Percentiles rank a stretch among this genome's conserved stretches.
Conservation (phyloP, 2,797 vertebrate species). For the Scolopax bukidnonensis region DNA sequence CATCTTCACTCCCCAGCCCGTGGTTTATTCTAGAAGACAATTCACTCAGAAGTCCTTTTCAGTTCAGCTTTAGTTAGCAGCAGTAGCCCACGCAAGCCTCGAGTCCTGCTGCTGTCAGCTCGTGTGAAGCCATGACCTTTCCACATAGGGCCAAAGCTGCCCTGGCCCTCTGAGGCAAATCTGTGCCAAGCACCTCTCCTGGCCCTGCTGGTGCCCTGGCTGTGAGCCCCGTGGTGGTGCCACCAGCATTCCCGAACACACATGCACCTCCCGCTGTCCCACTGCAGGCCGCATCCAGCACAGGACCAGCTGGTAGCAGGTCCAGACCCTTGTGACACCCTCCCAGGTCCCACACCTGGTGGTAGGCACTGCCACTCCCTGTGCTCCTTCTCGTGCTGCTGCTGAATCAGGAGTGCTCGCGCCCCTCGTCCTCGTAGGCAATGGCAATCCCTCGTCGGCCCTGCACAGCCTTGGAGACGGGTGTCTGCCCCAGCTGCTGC, state of each 20-base stretch:
- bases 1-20: rapidly evolving
- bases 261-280: background rate
- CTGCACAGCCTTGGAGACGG: conserved; percentile 83
- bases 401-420: background rate
- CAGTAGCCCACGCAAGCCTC: background rate
- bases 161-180: rapidly evolving
- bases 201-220: background rate
- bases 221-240: background rate
- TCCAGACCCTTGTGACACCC: rapidly evolving
- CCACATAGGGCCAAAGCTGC: background rate
- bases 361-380: rapidly evolving
- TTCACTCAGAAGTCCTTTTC: background rate
- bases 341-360: rapidly evolving
- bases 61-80: background rate
- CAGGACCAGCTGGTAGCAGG: background rate
- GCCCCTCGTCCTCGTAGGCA: conserved; percentile 59
- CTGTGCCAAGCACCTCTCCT: background rate
- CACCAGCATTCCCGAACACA: background rate
- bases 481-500: conserved; percentile 87
- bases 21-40: background rate
- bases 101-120: background rate
- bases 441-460: conserved; percentile 94
- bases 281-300: rapidly evolving
- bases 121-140: background rate
- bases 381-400: rapidly evolving